A percentile compares a stretch with the other conserved stretches of the same genome.
These are phyloP conservation scores for Listronotus bonariensis DNA, from an alignment of 1,140 invertebrate genomes.

Conservation along the genomic window DNA sequence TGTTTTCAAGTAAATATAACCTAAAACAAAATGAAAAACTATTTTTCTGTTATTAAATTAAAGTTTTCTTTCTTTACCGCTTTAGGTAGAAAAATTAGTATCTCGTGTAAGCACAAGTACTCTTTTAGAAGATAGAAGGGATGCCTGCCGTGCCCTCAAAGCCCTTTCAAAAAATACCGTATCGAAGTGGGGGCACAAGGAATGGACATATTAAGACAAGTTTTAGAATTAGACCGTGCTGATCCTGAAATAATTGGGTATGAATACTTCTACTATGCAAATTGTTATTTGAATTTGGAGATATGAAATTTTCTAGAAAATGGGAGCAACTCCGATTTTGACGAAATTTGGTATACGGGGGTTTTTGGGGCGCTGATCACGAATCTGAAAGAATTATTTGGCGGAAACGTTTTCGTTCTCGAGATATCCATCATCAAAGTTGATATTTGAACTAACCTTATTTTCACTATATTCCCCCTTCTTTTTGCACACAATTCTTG, in stretches of 20 bases:
- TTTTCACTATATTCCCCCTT: too few relatives aligned
- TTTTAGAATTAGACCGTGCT: slow-evolving; percentile 79
- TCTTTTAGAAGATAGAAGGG: slow-evolving; percentile 89
- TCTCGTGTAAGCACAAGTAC: slow-evolving; percentile 92
- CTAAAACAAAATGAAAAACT: slow-evolving; percentile 6
- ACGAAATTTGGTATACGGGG: too few relatives aligned
- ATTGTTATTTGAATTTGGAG: too few relatives aligned
- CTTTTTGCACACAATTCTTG: too few relatives aligned
- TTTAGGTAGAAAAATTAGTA: slow-evolving; percentile 89
- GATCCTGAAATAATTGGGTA: slow-evolving; percentile 93
- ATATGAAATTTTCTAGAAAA: too few relatives aligned
- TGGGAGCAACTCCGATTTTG: too few relatives aligned
- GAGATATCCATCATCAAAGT: too few relatives aligned
- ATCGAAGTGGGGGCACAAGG: slow-evolving; percentile 95
- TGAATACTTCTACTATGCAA: too few relatives aligned
- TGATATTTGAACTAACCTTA: too few relatives aligned
- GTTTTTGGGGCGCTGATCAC: too few relatives aligned
- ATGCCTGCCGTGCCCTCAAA: slow-evolving; percentile 94
- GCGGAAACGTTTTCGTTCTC: too few relatives aligned
- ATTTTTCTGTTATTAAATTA: neutral
- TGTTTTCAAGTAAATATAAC: slow-evolving; percentile 15
- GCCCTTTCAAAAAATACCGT: slow-evolving; percentile 91
- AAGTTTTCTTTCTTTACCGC: neutral
- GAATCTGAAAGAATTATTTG: too few relatives aligned
- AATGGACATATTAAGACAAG: slow-evolving; percentile 84